Evolutionary conservation across 2,113 vertebrate species (phyloP), one percentile per base, ranked within the genome.

Genomic region (Sialia sialis): DNA sequence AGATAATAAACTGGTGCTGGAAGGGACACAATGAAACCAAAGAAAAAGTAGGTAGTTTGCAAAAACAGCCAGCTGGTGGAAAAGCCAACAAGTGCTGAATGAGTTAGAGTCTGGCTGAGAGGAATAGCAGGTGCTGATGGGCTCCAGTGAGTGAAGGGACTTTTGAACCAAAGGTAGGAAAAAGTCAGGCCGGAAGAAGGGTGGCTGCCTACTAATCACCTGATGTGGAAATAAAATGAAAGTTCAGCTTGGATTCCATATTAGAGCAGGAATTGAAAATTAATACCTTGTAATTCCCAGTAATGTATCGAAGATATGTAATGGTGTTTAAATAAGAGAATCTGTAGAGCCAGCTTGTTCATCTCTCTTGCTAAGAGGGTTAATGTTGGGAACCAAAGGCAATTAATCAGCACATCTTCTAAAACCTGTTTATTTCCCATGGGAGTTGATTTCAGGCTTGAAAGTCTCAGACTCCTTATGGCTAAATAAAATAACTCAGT

Each of bases 361-460:
- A 82, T 92, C 63, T 87, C 34, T 73, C 84, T 76, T 87, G 43
- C 20, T 84, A 82, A 81, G 76, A 84, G n/a, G 52, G 79, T 88
- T 90, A 94, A 93, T 87, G 39, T 17, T 75, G 49, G 29, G 49
- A 91, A 58, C 41, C 74, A 87, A 79, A 76, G 56, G 76, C 66
- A 92, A 79, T 95, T 95, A 78, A 82, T 92, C 81, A 79, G 41
- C 0, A 0, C 68, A 66, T 76, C 77, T 94, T 90, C 80, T 91
- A 82, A 93, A 96, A 72, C 49, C 81, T 87, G 69, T 76, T 90
- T 82, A 73, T 75, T 89, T 94, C 84, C 81, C 38, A 43, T 8
- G 25, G 30, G 55, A 80, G 46, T 55, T 85, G 27, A 80, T 80
- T 94, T 87, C 81, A 93, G 75, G 52, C 51, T 89, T 73, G 34